A percentile compares a stretch with the other conserved stretches of the same genome.
Evolutionary conservation across 30 jellyfish, hydroid and myxozoan genomes (phyloP).

Genomic region (Sanderia malayensis): DNA sequence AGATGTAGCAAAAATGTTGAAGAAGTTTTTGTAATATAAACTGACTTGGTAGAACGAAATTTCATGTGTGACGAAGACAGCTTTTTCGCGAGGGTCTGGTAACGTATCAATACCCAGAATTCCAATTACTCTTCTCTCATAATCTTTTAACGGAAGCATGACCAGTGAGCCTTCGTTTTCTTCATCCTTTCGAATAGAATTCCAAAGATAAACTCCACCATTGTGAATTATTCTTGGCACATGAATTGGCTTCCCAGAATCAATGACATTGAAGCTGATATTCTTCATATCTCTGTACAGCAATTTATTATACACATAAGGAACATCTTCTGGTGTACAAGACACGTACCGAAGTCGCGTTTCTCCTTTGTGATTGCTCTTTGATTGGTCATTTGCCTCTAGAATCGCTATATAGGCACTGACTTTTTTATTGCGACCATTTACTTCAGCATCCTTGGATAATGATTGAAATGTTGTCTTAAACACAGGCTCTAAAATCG

Average conservation of each 20-base stretch:
- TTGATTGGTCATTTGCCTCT: constrained; percentile 61
- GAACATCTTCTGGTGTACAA: constrained; percentile 73
- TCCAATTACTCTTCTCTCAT: constrained; percentile 79
- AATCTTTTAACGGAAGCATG: constrained; percentile 83
- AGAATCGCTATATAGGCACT: constrained; percentile 76
- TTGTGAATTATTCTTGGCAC: constrained; percentile 87
- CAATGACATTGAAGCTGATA: constrained; percentile 80
- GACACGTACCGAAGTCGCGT: constrained; percentile 76
- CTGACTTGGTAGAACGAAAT: constrained; percentile 96
- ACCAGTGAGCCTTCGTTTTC: constrained; percentile 90
- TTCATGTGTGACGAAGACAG: constrained; percentile 87
- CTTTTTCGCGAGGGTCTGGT: constrained; percentile 93
- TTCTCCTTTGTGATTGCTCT: constrained; percentile 43
- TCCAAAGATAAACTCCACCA: constrained; percentile 97
- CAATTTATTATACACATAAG: constrained; percentile 45
- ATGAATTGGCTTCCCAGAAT: constrained; percentile 93
- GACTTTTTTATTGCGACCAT: constrained; percentile 75
- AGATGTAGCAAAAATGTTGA: too few relatives aligned
- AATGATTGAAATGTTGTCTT: constrained; percentile 65
- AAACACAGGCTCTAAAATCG: constrained; percentile 76
- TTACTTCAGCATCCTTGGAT: constrained; percentile 68
- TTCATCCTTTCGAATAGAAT: constrained; percentile 77
- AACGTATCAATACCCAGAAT: constrained; percentile 87
- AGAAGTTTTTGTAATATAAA: too few relatives aligned
- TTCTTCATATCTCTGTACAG: constrained; percentile 81